Conservation (phyloP, 2,113 vertebrate species). For the Fulica atra region DNA sequence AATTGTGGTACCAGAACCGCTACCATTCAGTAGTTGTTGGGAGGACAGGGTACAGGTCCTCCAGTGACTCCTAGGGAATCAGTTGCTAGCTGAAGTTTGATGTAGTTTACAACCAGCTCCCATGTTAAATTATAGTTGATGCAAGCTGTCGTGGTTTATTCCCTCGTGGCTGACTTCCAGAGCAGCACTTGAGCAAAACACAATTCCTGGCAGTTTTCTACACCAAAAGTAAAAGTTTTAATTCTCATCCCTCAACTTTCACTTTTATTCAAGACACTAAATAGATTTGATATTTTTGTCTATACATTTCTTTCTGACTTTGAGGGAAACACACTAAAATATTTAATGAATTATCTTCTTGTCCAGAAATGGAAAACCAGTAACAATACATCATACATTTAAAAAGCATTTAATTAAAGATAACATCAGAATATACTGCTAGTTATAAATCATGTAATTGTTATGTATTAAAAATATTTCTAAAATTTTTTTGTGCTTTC, state of each 20-base stretch:
- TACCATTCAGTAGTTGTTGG: neutral
- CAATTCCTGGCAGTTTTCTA: neutral
- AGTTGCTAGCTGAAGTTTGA: neutral
- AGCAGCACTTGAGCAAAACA: neutral
- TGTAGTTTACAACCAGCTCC: neutral
- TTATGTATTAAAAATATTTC: conserved; percentile 67
- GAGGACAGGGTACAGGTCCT: too few relatives aligned
- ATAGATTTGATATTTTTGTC: neutral
- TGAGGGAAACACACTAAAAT: conserved; percentile 4
- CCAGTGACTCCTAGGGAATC: neutral
- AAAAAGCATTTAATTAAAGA: conserved; percentile 75
- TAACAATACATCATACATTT: conserved; percentile 56
- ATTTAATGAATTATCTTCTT: conserved; percentile 27
- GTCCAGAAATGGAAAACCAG: conserved; percentile 6
- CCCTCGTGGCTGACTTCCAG: neutral
- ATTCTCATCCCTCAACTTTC: neutral
- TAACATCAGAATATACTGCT: conserved; percentile 54
- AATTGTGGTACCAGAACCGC: neutral
- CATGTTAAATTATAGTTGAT: neutral
- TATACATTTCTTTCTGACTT: neutral
- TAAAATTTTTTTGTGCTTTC: conserved; percentile 60
- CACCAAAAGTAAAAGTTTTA: neutral
- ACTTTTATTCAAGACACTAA: neutral
- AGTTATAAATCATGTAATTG: conserved; percentile 73
- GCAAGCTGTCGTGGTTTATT: neutral